Conservation (phyloP, 2,888 invertebrate species). For the Caenorhabditis uteleia region DNA sequence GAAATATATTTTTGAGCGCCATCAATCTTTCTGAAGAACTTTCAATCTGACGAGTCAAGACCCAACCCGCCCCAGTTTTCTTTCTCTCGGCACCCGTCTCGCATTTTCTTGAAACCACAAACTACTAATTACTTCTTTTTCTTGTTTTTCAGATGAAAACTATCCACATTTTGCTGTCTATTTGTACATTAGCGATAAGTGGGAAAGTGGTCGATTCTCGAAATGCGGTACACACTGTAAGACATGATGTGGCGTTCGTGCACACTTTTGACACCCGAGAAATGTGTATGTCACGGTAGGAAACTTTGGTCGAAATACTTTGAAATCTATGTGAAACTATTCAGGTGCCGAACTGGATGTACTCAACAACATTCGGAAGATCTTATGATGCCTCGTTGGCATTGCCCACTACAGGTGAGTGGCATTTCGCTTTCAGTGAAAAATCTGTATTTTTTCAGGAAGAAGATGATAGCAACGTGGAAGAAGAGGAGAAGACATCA, state of each 20-base stretch:
- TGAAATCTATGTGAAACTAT: constrained; percentile 2
- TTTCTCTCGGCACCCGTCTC: background rate
- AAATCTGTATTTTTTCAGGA: constrained; percentile 32
- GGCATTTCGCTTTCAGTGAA: background rate
- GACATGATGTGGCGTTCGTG: constrained; percentile 43
- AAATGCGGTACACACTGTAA: constrained; percentile 23
- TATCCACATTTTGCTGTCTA: background rate
- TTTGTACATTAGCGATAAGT: constrained; percentile 11
- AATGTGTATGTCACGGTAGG: constrained; percentile 46
- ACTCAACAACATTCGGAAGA: constrained; percentile 56
- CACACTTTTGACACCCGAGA: constrained; percentile 54
- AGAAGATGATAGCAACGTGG: constrained; percentile 39
- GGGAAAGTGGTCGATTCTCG: constrained; percentile 7
- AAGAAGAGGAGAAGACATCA: constrained; percentile 44
- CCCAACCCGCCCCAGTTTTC: too few species aligned
- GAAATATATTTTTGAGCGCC: too few species aligned
- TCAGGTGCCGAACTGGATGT: constrained; percentile 47
- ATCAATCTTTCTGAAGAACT: too few species aligned
- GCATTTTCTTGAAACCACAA: too few species aligned
- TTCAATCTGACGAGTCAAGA: too few species aligned
- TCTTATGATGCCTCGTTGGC: constrained; percentile 55
- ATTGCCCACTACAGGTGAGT: constrained; percentile 47
- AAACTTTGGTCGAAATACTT: background rate
- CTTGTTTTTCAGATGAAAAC: constrained; percentile 1
- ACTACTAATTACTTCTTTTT: constrained; percentile 1